A percentile compares a stretch with the other conserved stretches of the same genome.
Evolutionary conservation across 2,113 vertebrate genomes (phyloP).

Genomic region (Triplophysa rosa): DNA sequence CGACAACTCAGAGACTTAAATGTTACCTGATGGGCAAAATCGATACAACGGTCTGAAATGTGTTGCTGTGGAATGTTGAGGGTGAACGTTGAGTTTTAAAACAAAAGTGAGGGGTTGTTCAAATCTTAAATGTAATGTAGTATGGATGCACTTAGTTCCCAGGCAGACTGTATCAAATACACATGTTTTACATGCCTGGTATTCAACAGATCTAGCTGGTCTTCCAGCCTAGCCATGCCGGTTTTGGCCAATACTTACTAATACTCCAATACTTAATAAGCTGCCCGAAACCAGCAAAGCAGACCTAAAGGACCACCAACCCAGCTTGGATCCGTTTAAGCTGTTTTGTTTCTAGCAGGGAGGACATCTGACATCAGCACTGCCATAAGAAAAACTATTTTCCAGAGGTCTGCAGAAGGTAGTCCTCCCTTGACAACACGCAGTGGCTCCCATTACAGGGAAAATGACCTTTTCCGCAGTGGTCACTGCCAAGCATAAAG

Average conservation of each 20-base stretch:
- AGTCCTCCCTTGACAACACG: slow-evolving; percentile 11
- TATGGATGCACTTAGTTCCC: not conserved
- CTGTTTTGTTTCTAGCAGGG: not conserved
- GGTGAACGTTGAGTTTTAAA: not conserved
- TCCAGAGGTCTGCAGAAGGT: slow-evolving; percentile 14
- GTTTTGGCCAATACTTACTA: too few species aligned
- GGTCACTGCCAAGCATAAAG: slow-evolving; percentile 35
- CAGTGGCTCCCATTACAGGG: slow-evolving; percentile 20
- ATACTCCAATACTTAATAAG: too few species aligned
- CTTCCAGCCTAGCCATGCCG: too few species aligned
- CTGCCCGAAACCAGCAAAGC: too few species aligned
- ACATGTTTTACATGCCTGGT: too few species aligned
- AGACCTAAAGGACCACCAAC: too few species aligned
- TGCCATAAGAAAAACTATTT: not conserved
- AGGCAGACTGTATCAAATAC: too few species aligned
- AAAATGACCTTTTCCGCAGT: slow-evolving; percentile 20
- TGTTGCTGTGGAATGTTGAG: slow-evolving; percentile 23
- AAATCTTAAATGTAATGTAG: not conserved
- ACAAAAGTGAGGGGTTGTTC: not conserved
- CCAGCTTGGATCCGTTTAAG: too few species aligned
- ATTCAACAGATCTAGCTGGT: not conserved
- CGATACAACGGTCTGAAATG: slow-evolving; percentile 31
- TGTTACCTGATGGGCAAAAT: slow-evolving; percentile 50
- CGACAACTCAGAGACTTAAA: slow-evolving; percentile 44
- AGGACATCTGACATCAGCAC: not conserved